Evolutionary conservation across 2,888 invertebrate genomes (phyloP).

Genomic region (Steinernema carpocapsae): DNA sequence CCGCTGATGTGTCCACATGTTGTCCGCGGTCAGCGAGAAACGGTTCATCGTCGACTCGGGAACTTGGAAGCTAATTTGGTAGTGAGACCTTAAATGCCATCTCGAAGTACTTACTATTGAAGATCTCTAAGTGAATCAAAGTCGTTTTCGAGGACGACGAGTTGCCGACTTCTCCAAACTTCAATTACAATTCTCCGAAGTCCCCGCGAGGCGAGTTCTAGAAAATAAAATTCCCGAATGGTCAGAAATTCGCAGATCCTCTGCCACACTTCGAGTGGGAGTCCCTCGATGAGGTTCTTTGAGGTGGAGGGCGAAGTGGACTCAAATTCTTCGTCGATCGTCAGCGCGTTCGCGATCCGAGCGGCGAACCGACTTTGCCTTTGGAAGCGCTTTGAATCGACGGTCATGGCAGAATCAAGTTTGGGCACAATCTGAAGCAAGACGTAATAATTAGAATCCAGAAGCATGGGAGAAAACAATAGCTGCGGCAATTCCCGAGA

Average conservation of each 20-base stretch:
- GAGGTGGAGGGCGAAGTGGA: slow-evolving; percentile 5
- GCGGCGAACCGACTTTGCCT: slow-evolving; percentile 21
- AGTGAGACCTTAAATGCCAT: not conserved
- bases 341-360: slow-evolving; percentile 4
- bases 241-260: slow-evolving; percentile 13
- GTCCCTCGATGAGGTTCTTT: slow-evolving; percentile 8
- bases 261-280: slow-evolving; percentile 23
- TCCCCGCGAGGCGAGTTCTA: slow-evolving; percentile 5
- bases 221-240: slow-evolving; percentile 2
- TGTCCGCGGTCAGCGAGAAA: slow-evolving; percentile 25
- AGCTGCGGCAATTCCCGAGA: not conserved
- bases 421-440: too few species aligned
- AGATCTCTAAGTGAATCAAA: slow-evolving; percentile 18
- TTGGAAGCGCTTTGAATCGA: not conserved
- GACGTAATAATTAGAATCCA: too few species aligned
- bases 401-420: slow-evolving; percentile 5
- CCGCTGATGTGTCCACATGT: slow-evolving; percentile 16
- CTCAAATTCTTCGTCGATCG: slow-evolving; percentile 28
- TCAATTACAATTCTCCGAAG: not conserved
- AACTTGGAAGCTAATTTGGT: slow-evolving; percentile 20
- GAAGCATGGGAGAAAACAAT: not conserved
- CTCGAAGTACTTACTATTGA: not conserved
- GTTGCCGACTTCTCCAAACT: slow-evolving; percentile 4
- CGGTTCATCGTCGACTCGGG: slow-evolving; percentile 30
- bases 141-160: slow-evolving; percentile 17